Conservation (phyloP, 2,797 vertebrate genomes). For the Danionella dracula region DNA sequence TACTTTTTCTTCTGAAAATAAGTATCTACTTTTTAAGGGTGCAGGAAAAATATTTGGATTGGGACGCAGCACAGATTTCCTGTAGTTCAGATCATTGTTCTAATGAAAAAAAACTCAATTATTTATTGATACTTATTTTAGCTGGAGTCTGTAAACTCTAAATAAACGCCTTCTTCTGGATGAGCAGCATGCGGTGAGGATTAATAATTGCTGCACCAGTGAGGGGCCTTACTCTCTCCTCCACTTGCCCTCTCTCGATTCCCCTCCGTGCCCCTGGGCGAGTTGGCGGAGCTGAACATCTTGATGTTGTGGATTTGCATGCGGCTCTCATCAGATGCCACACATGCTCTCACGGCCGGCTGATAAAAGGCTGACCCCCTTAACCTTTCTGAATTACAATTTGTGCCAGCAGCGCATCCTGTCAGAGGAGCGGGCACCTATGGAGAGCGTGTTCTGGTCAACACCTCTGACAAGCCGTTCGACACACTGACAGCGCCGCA, state of each 20-base stretch:
- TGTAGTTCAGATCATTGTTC: no score
- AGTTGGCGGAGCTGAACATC: conserved; percentile 60
- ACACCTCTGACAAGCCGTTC: conserved; percentile 73
- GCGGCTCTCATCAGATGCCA: conserved; percentile 69
- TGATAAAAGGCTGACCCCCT: conserved; percentile 85
- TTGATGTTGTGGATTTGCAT: conserved; percentile 79
- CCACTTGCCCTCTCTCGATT: background rate
- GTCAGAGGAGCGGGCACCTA: conserved; percentile 79
- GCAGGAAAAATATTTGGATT: no score
- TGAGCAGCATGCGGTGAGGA: no score
- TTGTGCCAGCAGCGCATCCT: conserved; percentile 82
- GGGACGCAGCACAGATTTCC: no score
- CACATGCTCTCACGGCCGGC: conserved; percentile 76
- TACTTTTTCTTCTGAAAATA: no score
- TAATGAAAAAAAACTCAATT: no score
- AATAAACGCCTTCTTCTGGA: no score
- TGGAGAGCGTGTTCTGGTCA: conserved; percentile 67
- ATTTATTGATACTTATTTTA: no score
- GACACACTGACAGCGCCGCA: conserved; percentile 71
- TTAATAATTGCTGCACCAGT: conserved; percentile 6
- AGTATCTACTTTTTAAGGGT: no score
- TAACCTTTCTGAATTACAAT: conserved; percentile 88
- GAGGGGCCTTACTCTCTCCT: conserved; percentile 30
- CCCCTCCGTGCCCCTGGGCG: conserved; percentile 42
- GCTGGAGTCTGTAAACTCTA: no score